Conservation (phyloP, 2,797 vertebrate species). For the Paramormyrops hopkinsi region DNA sequence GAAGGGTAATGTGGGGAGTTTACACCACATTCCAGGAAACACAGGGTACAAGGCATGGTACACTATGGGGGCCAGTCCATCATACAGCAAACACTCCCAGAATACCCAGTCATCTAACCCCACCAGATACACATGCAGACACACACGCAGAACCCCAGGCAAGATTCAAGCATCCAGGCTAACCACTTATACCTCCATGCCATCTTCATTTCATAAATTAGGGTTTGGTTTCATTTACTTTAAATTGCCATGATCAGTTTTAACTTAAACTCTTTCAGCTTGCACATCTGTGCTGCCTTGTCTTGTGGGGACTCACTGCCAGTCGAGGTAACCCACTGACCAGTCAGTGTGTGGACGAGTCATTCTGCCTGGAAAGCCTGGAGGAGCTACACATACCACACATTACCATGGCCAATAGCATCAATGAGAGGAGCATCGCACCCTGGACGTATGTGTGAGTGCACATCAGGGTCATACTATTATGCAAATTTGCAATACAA, state of each 20-base stretch:
- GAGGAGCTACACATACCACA: conserved; percentile 57
- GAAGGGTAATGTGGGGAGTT: background rate
- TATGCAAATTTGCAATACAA: background rate
- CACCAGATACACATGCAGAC: background rate
- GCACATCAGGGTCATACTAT: background rate
- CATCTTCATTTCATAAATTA: background rate
- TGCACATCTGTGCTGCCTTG: conserved; percentile 45
- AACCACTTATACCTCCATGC: background rate
- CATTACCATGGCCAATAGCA: conserved; percentile 50
- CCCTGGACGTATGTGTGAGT: conserved; percentile 67
- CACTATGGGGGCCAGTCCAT: background rate
- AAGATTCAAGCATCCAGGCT: background rate
- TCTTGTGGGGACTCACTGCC: conserved; percentile 46
- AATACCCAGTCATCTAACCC: background rate
- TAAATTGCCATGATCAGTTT: background rate
- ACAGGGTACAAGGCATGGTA: background rate
- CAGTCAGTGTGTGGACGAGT: conserved; percentile 56
- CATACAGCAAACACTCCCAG: background rate
- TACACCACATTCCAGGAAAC: background rate
- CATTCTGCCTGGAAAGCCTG: conserved; percentile 52
- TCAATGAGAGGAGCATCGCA: conserved; percentile 66
- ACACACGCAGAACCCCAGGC: background rate
- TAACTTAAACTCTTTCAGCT: conserved; percentile 3
- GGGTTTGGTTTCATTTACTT: background rate
- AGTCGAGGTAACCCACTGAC: conserved; percentile 44